Base-by-base conservation (phyloP, 2,888 invertebrate genomes). In the Tyria jacobaeae region DNA sequence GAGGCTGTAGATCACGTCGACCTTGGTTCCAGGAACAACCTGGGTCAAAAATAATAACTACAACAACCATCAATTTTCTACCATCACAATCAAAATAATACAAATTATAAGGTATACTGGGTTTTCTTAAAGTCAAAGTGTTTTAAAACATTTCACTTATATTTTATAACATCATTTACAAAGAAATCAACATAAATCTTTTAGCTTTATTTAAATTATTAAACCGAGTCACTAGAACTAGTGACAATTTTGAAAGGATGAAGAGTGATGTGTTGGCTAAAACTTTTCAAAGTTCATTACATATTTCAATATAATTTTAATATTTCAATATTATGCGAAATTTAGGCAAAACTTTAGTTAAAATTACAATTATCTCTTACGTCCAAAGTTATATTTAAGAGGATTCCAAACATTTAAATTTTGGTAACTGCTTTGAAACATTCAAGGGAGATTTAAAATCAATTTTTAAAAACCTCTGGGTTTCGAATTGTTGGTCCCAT, bases 31-130 rank as follows among this genome's bases (percentile, higher is more conserved):
- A 71, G 84, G 87, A 88, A 89, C 77, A 63, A 64, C 79, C 73
- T 82, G 81, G 86, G 84, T 87, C 88, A 86, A 82, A 75, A 75
- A 79, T 88, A 89, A 90, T 88, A 82, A 84, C 84, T 75, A 75
- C 75, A 62, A 75, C 77, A 88, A 84, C 89, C 87, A 76, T 71
- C 85, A 90, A 91, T 91, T 91, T 90, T 85, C 76, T 80, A 83
- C 86, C 89, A 90, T 89, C 89, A 87, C 84, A 89, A 88, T 88
- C 90, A 89, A 90, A 90, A 88, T 86, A 89, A 87, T 84, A 88
- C 89, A 89, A 89, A 91, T 91, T 91, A 90, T 81, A 81, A n/a
- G 70, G 74, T 79, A 79, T 76, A 73, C 83, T 83, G 60, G 70
- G 73, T 73, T 67, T 63, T 72, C 60, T 51, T 62, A 55, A 25